Percentiles rank a stretch among this genome's conserved stretches.
Evolutionary conservation across 2,113 vertebrate genomes (phyloP).

Genomic region (Apodemus sylvaticus): DNA sequence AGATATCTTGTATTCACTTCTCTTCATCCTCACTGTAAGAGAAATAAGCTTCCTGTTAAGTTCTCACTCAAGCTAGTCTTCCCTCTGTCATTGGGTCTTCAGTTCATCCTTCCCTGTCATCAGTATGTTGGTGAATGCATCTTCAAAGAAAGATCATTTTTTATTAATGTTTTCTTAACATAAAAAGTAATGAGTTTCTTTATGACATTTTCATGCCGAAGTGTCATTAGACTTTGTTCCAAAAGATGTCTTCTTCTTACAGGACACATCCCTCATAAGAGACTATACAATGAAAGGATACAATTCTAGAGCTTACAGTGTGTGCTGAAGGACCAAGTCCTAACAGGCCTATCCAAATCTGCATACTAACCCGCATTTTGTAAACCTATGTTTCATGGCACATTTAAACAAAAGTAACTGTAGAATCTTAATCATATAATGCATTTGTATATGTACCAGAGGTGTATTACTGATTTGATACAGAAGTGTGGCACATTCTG

Average conservation of each 20-base stretch:
- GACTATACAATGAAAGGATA: not conserved
- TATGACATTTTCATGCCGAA: not conserved
- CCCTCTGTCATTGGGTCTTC: not conserved
- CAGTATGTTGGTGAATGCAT: not conserved
- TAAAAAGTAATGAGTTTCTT: not conserved
- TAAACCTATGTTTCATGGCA: not conserved
- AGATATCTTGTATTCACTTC: not conserved
- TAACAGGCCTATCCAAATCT: not conserved
- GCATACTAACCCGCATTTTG: not conserved
- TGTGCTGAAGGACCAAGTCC: not conserved
- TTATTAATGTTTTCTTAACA: not conserved
- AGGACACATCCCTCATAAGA: not conserved
- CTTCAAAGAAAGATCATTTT: not conserved
- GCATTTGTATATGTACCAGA: not conserved
- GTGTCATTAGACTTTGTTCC: not conserved
- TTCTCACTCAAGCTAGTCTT: not conserved
- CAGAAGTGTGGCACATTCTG: not conserved
- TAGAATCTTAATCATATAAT: not conserved
- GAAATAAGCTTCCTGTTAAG: not conserved
- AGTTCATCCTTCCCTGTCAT: no score
- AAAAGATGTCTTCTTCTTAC: not conserved
- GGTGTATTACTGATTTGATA: not conserved
- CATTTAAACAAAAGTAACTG: not conserved
- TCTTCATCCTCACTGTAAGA: not conserved
- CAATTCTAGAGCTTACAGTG: not conserved